Conservation (phyloP, 1,140 invertebrate genomes). For the Helicoverpa zea region DNA sequence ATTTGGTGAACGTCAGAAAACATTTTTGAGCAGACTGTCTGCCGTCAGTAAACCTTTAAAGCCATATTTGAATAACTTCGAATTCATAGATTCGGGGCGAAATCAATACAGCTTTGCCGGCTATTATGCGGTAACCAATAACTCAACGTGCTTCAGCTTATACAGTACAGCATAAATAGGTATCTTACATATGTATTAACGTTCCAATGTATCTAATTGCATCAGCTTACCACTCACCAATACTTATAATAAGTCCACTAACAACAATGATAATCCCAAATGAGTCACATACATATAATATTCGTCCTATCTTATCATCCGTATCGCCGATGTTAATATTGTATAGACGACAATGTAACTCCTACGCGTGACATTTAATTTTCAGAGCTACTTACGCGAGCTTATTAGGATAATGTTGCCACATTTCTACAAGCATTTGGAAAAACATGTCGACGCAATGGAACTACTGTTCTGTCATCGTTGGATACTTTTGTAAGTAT, state of each 20-base stretch:
- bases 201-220: not conserved
- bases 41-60: not conserved
- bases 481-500: constrained; percentile 95
- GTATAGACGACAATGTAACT: not conserved
- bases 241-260: not conserved
- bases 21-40: no score
- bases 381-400: constrained; percentile 93
- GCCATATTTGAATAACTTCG: not conserved
- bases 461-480: constrained; percentile 97
- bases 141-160: no score
- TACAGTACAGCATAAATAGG: no score
- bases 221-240: not conserved
- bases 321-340: not conserved
- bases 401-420: constrained; percentile 95
- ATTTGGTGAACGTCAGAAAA: no score
- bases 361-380: not conserved
- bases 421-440: constrained; percentile 94
- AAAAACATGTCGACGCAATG: constrained; percentile 94
- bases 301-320: constrained; percentile 3
- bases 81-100: not conserved
- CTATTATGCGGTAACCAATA: constrained; percentile 8
- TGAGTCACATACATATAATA: not conserved
- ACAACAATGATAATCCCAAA: not conserved
- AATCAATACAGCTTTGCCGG: constrained; percentile 19
- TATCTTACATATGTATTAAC: no score